Percentiles rank a stretch among this genome's conserved stretches.
These are phyloP conservation scores for Haliclona indistincta DNA, from an alignment of 37 sponge, comb jelly and placozoan species.

Conservation along the genomic window DNA sequence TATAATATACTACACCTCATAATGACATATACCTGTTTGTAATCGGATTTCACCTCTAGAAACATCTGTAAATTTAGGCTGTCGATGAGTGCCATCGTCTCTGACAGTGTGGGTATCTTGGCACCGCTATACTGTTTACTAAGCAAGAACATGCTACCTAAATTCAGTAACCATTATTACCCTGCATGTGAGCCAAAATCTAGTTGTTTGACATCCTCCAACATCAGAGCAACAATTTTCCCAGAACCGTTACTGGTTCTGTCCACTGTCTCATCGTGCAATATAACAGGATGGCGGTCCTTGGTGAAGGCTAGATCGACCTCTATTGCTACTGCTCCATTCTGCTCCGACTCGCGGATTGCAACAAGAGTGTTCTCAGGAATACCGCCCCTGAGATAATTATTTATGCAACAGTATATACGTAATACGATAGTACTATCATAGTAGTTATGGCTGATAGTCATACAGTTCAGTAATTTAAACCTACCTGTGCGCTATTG, in stretches of 20 bases:
- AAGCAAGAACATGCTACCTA: background rate
- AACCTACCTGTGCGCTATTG: too few species aligned
- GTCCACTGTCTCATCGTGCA: constrained; percentile 64
- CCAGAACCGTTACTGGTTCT: constrained; percentile 56
- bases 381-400: background rate
- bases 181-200: constrained; percentile 45
- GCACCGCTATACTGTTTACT: background rate
- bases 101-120: constrained; percentile 40
- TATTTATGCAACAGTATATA: too few species aligned
- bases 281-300: constrained; percentile 69
- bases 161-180: constrained; percentile 8
- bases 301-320: constrained; percentile 60
- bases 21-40: background rate
- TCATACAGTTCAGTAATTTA: too few species aligned
- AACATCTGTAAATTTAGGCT: constrained; percentile 44
- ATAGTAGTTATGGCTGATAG: too few species aligned
- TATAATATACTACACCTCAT: background rate
- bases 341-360: background rate
- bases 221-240: constrained; percentile 39
- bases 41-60: constrained; percentile 41
- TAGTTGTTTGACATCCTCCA: constrained; percentile 48
- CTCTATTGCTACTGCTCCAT: background rate
- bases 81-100: constrained; percentile 36
- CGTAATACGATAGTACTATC: too few species aligned
- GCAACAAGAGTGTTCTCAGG: background rate